Conservation (phyloP, 2,797 vertebrate species). For the Decapterus maruadsi region DNA sequence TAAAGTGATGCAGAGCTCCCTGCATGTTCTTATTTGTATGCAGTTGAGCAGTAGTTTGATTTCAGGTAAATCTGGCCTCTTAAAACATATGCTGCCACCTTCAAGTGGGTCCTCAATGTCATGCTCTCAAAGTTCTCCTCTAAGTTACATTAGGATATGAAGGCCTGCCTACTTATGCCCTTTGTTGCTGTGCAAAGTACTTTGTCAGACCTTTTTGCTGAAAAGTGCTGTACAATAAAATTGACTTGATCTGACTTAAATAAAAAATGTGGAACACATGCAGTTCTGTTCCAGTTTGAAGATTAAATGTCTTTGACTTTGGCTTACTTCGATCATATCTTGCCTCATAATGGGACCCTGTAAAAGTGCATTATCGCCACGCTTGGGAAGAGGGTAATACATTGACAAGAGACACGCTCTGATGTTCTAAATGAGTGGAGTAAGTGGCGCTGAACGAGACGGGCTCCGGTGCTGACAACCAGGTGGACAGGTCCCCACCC, state of each 20-base stretch:
- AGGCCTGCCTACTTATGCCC: conserved; percentile 24
- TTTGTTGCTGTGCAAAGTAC: conserved; percentile 25
- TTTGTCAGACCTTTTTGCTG: conserved; percentile 37
- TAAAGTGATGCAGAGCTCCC: background rate
- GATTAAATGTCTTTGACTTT: conserved; percentile 56
- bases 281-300: conserved; percentile 45
- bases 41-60: conserved; percentile 17
- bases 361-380: conserved; percentile 54
- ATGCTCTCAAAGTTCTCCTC: conserved; percentile 4
- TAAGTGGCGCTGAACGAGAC: conserved; percentile 77
- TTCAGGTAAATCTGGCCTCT: conserved; percentile 13
- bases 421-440: conserved; percentile 73
- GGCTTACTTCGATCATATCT: conserved; percentile 57
- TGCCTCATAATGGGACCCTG: conserved; percentile 44
- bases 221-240: conserved; percentile 45
- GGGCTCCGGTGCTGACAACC: conserved; percentile 77
- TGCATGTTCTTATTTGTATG: conserved; percentile 12
- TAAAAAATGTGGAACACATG: conserved; percentile 39
- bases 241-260: conserved; percentile 50
- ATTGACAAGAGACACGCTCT: conserved; percentile 69
- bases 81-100: conserved; percentile 1
- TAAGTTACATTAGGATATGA: conserved; percentile 9
- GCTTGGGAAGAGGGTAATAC: conserved; percentile 62
- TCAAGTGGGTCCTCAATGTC: conserved; percentile 13
- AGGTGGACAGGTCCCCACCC: conserved; percentile 83